Conservation (phyloP, 1,140 invertebrate species). For the Muscidifurax raptorellus region DNA sequence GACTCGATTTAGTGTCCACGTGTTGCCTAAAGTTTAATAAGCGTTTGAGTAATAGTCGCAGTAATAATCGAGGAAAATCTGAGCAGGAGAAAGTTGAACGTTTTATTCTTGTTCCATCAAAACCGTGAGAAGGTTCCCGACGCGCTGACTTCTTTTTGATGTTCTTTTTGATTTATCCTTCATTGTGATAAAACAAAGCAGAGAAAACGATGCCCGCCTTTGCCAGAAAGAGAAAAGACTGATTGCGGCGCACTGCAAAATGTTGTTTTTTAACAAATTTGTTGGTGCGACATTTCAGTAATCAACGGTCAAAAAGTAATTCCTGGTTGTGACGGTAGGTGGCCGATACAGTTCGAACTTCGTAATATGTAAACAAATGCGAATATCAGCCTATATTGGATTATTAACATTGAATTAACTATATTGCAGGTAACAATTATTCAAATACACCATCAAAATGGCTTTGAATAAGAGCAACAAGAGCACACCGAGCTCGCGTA, state of each 20-base stretch:
- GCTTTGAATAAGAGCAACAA: constrained; percentile 46
- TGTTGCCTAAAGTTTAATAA: too few relatives aligned
- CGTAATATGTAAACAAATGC: neutral
- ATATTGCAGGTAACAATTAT: neutral
- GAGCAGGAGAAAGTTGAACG: too few relatives aligned
- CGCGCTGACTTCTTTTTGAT: neutral
- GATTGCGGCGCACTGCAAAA: neutral
- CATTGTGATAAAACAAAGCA: neutral
- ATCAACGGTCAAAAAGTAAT: constrained; percentile 30
- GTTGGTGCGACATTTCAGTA: constrained; percentile 29
- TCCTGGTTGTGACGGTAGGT: constrained; percentile 23
- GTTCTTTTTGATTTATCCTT: neutral
- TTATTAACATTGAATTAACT: neutral
- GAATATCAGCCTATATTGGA: neutral
- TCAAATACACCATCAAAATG: constrained; percentile 19
- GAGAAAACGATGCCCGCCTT: neutral
- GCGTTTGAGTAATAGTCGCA: too few relatives aligned
- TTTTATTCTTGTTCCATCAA: too few relatives aligned
- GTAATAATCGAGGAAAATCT: too few relatives aligned
- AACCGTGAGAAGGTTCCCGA: neutral
- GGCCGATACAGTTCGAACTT: constrained; percentile 27
- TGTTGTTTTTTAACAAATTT: constrained; percentile 9
- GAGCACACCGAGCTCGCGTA: constrained; percentile 34
- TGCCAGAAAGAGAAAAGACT: neutral
- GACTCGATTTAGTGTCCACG: too few relatives aligned